phyloP scores from a whole-genome alignment of 2,113 vertebrate species.

The Centropristis striata region DNA sequence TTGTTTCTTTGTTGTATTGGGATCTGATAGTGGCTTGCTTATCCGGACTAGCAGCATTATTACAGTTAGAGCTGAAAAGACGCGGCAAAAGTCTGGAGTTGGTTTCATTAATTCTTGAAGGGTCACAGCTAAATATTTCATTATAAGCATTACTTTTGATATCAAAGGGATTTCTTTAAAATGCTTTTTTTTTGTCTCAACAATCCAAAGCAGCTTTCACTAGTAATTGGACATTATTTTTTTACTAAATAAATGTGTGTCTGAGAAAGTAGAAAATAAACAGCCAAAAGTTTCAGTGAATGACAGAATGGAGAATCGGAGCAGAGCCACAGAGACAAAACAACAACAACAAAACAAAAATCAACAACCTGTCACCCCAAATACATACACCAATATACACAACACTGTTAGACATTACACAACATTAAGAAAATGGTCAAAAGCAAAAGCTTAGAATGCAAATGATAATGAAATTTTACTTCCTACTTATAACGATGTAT shows the following conservation, averaged over 20 bases:
- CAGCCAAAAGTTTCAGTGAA: background rate
- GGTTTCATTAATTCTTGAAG: background rate
- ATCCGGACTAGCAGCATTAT: background rate
- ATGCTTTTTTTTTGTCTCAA: background rate
- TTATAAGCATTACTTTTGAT: background rate
- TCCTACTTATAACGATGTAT: too few species aligned
- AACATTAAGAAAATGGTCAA: background rate
- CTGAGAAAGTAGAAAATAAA: background rate
- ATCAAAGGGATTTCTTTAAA: background rate
- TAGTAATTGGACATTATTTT: background rate
- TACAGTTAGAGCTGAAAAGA: background rate
- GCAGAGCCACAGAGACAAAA: background rate
- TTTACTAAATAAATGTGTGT: background rate
- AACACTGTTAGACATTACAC: background rate
- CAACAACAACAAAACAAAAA: too few species aligned
- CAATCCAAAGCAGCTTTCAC: background rate
- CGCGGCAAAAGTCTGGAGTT: background rate
- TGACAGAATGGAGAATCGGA: background rate
- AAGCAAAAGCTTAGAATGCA: too few species aligned
- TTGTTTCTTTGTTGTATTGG: conserved; percentile 34
- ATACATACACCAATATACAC: background rate
- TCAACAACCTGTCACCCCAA: background rate
- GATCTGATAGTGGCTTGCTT: conserved; percentile 32
- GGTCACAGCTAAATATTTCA: background rate
- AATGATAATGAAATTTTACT: too few species aligned